phyloP scores from a whole-genome alignment of 2,797 vertebrate species.

The Cuniculus paca region DNA sequence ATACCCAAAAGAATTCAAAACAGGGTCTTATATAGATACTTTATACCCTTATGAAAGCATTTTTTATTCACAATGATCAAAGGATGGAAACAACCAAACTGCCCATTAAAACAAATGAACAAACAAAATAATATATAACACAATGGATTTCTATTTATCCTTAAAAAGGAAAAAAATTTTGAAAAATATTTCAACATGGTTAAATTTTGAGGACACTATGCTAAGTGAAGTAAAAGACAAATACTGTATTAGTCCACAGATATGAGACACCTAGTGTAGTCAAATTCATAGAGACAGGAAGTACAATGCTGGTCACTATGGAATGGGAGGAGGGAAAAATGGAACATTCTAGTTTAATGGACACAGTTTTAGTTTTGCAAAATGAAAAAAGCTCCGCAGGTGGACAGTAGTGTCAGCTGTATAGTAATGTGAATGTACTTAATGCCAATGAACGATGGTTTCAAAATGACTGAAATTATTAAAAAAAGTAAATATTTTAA shows the following conservation, averaged over 20 bases:
- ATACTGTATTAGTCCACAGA: background rate
- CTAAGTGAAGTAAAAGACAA: slow-evolving; percentile 20
- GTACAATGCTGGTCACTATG: background rate
- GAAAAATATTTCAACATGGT: background rate
- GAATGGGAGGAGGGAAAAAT: background rate
- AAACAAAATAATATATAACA: background rate
- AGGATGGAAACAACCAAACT: background rate
- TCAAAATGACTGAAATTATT: slow-evolving; percentile 28
- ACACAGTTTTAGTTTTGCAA: background rate
- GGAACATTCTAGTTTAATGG: background rate
- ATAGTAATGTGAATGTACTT: background rate
- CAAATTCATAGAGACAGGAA: background rate
- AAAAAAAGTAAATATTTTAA: background rate
- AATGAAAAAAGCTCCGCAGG: background rate
- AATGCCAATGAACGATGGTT: background rate
- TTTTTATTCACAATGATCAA: background rate
- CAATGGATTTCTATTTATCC: background rate
- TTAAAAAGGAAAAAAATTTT: slow-evolving; percentile 44
- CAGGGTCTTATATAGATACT: background rate
- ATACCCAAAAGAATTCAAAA: slow-evolving; percentile 2
- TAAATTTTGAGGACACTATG: background rate
- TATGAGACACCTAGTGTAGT: background rate
- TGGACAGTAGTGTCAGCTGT: background rate
- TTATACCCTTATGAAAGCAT: background rate
- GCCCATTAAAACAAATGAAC: background rate